phyloP scores from a whole-genome alignment of 2,888 invertebrate species.

The Macrosiphum euphorbiae region DNA sequence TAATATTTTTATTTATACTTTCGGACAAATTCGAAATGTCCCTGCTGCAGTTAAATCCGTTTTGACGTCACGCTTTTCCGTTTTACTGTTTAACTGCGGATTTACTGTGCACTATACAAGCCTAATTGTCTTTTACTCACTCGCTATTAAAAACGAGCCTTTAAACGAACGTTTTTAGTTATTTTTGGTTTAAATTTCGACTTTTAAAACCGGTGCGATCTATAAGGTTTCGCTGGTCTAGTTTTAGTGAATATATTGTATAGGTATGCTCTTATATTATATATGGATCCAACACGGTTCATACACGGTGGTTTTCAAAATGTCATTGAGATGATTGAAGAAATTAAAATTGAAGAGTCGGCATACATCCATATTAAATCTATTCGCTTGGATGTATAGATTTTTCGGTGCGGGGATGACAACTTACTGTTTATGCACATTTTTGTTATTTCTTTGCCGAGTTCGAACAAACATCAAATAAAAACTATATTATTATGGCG shows the following conservation, averaged over 20 bases:
- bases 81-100: neutral
- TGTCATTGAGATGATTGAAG: neutral
- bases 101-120: no score
- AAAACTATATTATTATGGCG: neutral
- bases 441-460: neutral
- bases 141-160: no score
- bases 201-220: no score
- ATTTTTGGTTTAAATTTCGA: no score
- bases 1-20: neutral
- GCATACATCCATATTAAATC: neutral
- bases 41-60: neutral
- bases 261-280: no score
- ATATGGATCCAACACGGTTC: no score
- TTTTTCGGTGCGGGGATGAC: neutral
- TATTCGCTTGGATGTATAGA: neutral
- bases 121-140: no score
- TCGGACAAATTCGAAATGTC: neutral
- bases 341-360: neutral
- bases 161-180: no score
- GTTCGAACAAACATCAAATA: neutral
- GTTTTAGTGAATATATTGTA: no score
- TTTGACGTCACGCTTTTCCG: neutral
- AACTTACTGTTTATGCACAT: no score
- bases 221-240: no score
- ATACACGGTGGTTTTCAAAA: no score